Conservation (phyloP, 2,888 invertebrate species). For the Plagodis dolabraria region DNA sequence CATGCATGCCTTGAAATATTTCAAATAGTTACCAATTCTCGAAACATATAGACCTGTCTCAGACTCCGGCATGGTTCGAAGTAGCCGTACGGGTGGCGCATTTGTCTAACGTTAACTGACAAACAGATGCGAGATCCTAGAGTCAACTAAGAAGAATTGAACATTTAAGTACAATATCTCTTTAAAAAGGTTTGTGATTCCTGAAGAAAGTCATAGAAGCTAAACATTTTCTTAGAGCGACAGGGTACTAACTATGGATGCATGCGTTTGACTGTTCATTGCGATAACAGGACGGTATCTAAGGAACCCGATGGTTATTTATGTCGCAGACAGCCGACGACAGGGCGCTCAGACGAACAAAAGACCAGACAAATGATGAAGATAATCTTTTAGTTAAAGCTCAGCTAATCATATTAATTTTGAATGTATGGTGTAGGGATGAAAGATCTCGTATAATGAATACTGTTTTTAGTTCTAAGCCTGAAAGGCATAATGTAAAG, state of each 20-base stretch:
- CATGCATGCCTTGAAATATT: slow-evolving; percentile 33
- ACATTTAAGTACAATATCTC: slow-evolving; percentile 13
- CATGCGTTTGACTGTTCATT: slow-evolving; percentile 28
- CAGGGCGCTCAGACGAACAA: slow-evolving; percentile 66
- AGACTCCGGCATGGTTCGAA: slow-evolving; percentile 47
- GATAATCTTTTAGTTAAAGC: slow-evolving; percentile 69
- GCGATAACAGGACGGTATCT: slow-evolving; percentile 78
- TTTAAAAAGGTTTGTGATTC: background rate
- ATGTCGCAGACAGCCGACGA: slow-evolving; percentile 65
- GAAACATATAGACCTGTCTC: slow-evolving; percentile 51
- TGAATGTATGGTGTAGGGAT: background rate
- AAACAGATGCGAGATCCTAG: slow-evolving; percentile 74
- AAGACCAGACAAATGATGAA: slow-evolving; percentile 78
- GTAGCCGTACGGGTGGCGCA: slow-evolving; percentile 75
- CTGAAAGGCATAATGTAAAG: no score
- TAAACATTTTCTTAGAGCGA: slow-evolving; percentile 10
- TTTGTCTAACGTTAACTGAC: slow-evolving; percentile 67
- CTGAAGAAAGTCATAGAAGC: background rate
- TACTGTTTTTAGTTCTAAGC: no score
- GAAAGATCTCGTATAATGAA: no score
- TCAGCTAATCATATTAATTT: slow-evolving; percentile 28
- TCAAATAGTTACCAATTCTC: slow-evolving; percentile 40
- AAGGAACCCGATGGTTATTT: slow-evolving; percentile 78
- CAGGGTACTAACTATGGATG: slow-evolving; percentile 7
- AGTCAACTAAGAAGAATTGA: slow-evolving; percentile 3